These are phyloP conservation scores for Ceyx margarethae DNA, from an alignment of 2,113 vertebrate genomes.

Conservation along the genomic window DNA sequence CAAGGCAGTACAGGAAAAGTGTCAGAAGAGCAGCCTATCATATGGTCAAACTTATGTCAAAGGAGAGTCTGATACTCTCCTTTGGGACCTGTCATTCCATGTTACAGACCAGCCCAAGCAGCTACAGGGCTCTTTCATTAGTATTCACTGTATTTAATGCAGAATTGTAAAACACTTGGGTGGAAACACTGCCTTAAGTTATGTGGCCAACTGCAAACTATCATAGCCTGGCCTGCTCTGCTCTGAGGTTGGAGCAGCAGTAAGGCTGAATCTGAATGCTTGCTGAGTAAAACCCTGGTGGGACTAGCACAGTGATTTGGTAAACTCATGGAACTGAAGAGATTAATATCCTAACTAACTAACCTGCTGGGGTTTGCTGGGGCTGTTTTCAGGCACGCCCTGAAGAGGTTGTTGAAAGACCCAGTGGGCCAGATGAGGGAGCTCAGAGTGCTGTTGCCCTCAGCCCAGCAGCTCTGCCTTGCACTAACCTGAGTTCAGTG, in stretches of 20 bases:
- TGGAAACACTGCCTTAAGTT: not conserved
- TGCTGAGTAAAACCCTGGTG: no score
- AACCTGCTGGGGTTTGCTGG: accelerated
- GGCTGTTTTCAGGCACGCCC: accelerated
- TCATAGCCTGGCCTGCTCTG: not conserved
- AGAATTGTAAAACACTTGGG: not conserved
- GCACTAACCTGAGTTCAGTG: not conserved
- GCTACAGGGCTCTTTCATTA: not conserved
- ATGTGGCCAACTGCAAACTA: not conserved
- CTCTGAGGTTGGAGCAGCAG: not conserved
- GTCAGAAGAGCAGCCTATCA: not conserved
- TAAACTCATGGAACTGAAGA: not conserved
- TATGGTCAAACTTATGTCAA: not conserved
- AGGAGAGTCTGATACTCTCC: not conserved
- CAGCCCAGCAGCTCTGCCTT: not conserved
- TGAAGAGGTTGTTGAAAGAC: not conserved
- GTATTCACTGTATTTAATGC: not conserved
- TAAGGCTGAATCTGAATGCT: not conserved
- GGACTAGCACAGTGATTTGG: not conserved
- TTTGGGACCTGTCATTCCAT: not conserved
- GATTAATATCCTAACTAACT: accelerated
- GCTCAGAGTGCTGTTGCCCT: accelerated
- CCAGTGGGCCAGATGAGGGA: not conserved
- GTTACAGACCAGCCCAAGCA: not conserved
- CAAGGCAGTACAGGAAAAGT: accelerated